phyloP scores from a whole-genome alignment of 2,888 invertebrate species.

The Xanthorhoe spadicearia region DNA sequence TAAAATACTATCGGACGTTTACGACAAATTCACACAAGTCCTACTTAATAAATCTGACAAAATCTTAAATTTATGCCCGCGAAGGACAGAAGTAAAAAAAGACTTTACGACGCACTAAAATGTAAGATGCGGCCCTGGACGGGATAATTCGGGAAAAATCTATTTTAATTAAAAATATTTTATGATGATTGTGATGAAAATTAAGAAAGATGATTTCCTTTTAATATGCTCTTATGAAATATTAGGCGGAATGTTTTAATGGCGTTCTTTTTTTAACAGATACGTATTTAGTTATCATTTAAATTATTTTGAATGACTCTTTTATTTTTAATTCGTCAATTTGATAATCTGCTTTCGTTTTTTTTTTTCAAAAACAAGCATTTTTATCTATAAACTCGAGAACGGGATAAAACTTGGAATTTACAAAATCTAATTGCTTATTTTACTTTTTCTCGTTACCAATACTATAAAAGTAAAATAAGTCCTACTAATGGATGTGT shows the following conservation, averaged over 20 bases:
- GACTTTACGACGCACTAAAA: constrained; percentile 66
- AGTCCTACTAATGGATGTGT: too few species aligned
- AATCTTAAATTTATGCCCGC: constrained; percentile 75
- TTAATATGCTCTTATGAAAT: constrained; percentile 40
- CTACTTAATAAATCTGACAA: constrained; percentile 81
- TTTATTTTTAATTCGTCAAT: background rate
- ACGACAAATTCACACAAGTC: constrained; percentile 81
- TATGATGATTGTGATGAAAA: constrained; percentile 55
- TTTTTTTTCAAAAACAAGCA: too few species aligned
- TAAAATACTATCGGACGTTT: constrained; percentile 79
- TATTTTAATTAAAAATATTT: constrained; percentile 74
- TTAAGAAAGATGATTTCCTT: constrained; percentile 55
- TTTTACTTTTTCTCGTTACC: too few species aligned
- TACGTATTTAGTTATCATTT: background rate
- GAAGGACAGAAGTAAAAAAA: constrained; percentile 61
- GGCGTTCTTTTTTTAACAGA: constrained; percentile 10
- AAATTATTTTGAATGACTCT: background rate
- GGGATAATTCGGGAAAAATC: constrained; percentile 70
- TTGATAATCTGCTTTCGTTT: too few species aligned
- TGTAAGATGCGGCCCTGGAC: constrained; percentile 61
- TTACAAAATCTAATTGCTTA: too few species aligned
- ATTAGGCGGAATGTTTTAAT: constrained; percentile 33
- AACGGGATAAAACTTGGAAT: too few species aligned
- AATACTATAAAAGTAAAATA: too few species aligned
- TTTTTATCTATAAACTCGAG: too few species aligned